Conservation (phyloP, 2,113 vertebrate genomes). For the Hydrochoerus hydrochaeris region DNA sequence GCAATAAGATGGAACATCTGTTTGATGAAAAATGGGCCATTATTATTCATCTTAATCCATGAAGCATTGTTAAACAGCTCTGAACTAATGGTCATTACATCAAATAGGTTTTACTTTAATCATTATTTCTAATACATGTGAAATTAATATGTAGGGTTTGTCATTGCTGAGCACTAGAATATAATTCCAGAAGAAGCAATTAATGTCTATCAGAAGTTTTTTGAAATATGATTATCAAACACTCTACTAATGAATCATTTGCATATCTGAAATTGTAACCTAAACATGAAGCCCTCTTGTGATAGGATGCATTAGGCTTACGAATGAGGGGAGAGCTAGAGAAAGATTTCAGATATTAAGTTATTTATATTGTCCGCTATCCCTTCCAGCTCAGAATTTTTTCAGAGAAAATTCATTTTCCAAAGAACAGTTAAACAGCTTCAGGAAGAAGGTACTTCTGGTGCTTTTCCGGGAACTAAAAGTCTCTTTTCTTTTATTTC, state of each 20-base stretch:
- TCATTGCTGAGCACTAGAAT: constrained; percentile 75
- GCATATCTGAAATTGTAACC: constrained; percentile 75
- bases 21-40: constrained; percentile 77
- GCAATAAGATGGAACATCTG: constrained; percentile 77
- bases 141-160: constrained; percentile 81
- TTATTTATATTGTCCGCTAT: constrained; percentile 47
- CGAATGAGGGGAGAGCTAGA: constrained; percentile 42
- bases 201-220: constrained; percentile 79
- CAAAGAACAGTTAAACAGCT: constrained; percentile 64
- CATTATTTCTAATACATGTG: constrained; percentile 78
- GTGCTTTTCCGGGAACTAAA: constrained; percentile 56
- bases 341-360: constrained; percentile 58
- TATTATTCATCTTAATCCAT: constrained; percentile 78
- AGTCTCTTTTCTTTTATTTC: constrained; percentile 55
- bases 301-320: constrained; percentile 61
- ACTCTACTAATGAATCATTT: constrained; percentile 71
- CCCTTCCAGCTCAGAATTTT: constrained; percentile 34
- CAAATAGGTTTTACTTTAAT: constrained; percentile 77
- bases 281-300: constrained; percentile 68
- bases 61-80: constrained; percentile 63
- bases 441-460: constrained; percentile 19
- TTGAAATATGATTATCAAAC: constrained; percentile 76
- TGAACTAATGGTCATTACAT: constrained; percentile 75
- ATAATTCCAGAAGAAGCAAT: constrained; percentile 76
- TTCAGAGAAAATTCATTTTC: constrained; percentile 58